Base-by-base conservation (phyloP, 1,140 invertebrate species). In the Drosophila melanogaster region DNA sequence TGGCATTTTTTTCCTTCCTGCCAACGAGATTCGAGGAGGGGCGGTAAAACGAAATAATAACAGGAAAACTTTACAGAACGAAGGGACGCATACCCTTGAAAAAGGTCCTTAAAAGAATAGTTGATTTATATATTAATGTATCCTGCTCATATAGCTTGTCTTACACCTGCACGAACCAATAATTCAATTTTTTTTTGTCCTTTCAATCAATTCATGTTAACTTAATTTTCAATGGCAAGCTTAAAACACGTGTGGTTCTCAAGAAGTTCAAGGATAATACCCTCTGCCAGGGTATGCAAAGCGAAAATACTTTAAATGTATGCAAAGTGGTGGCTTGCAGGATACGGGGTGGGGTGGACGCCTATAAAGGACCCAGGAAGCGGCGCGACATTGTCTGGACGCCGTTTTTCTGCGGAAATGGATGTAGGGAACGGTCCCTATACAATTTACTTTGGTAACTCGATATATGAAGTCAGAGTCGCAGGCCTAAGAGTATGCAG, bases 401-500 rank as follows among this genome's bases (percentile, higher is more conserved):
- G 79, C 77, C 75, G 69, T 83, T 87, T 86, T 87, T 79, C 79
- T 77, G 66, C 62, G 75, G 79, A 86, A 86, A 79, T 69, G 73
- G 77, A 79, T 79, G 79, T 87, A 79, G 50, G 65, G 70, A 87
- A 72, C 60, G 61, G 57, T 74, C 51, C 62, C 61, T 61, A 87
- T 79, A 72, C 75, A 76, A 87, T 87, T 87, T 83, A 65, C 81
- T 77, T 86, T 76, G 80, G 84, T 44, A 77, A 81, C 79, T 74
- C 76, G 74, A 81, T 81, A 81, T 55, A 70, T 37, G 43, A 57
- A 70, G 41, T 67, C 69, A 33, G 49, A 84, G 62, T 70, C 67
- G 35, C 50, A 71, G 67, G 84, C 84, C 84, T 89, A 64, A 84
- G 77, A 89, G 84, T 87, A 84, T 84, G 80, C 79, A 90, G 85